Conservation (phyloP, 2,888 invertebrate genomes). For the Erebia palarica region DNA sequence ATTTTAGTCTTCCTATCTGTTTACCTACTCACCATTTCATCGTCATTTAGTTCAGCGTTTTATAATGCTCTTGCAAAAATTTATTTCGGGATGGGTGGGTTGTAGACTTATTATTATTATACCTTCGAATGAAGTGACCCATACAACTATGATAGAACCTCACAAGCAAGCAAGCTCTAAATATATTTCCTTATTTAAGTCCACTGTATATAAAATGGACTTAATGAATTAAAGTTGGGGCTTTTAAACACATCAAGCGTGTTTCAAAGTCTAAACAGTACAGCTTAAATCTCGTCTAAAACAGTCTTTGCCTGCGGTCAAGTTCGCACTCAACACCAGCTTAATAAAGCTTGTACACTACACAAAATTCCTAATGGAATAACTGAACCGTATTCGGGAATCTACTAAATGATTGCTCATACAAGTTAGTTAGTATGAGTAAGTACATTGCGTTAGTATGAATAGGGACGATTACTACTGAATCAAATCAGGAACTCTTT, state of each 20-base stretch:
- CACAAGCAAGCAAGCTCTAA: neutral
- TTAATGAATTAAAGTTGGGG: constrained; percentile 16
- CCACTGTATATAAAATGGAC: constrained; percentile 6
- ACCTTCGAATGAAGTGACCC: too few relatives aligned
- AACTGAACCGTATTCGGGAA: neutral
- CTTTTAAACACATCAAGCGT: constrained; percentile 19
- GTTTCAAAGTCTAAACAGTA: constrained; percentile 15
- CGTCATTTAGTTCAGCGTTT: too few relatives aligned
- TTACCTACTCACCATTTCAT: too few relatives aligned
- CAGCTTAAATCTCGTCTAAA: constrained; percentile 20
- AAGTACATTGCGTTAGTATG: neutral
- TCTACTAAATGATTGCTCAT: neutral
- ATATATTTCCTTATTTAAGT: neutral
- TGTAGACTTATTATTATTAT: too few relatives aligned
- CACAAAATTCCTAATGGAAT: neutral
- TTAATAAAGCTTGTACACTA: constrained; percentile 5
- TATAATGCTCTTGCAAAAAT: too few relatives aligned
- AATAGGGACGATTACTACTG: too few relatives aligned
- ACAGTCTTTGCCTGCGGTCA: constrained; percentile 15
- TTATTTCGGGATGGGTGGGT: too few relatives aligned
- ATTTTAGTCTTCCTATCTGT: too few relatives aligned
- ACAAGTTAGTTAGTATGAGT: too few relatives aligned
- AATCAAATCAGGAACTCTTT: too few relatives aligned
- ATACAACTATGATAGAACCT: too few relatives aligned
- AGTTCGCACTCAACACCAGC: constrained; percentile 11